Percentiles rank a stretch among this genome's conserved stretches.
Evolutionary conservation across 2,888 invertebrate genomes (phyloP).

Genomic region (Lasioglossum vierecki): DNA sequence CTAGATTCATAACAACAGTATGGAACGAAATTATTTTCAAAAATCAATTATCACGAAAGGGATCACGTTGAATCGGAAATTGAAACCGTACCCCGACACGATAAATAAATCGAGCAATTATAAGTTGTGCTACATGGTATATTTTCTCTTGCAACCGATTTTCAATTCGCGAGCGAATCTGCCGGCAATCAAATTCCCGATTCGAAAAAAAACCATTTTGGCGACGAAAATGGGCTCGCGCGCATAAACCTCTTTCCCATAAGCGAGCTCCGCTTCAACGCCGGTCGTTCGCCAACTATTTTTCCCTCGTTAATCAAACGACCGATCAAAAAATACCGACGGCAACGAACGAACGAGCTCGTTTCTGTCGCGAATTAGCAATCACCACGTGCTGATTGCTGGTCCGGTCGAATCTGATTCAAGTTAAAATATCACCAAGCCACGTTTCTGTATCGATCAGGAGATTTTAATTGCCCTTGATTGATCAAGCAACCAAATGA

Average conservation of each 20-base stretch:
- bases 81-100: neutral
- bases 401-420: conserved; percentile 41
- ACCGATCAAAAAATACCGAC: conserved; percentile 52
- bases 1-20: neutral
- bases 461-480: conserved; percentile 30
- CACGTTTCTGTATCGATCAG: conserved; percentile 22
- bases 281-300: conserved; percentile 29
- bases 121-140: neutral
- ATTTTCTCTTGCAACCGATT: neutral
- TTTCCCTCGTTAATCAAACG: conserved; percentile 58
- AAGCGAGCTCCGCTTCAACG: conserved; percentile 19
- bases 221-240: conserved; percentile 16
- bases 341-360: conserved; percentile 34
- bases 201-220: conserved; percentile 21
- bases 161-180: neutral
- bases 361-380: conserved; percentile 55
- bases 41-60: neutral
- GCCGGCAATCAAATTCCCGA: neutral
- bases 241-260: conserved; percentile 28
- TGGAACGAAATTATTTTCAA: neutral
- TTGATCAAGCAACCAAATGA: neutral
- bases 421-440: conserved; percentile 20
- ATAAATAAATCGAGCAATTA: neutral
- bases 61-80: neutral
- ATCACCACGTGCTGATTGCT: conserved; percentile 52